phyloP scores from a whole-genome alignment of 2,113 vertebrate genomes.

The Hoplias malabaricus region DNA sequence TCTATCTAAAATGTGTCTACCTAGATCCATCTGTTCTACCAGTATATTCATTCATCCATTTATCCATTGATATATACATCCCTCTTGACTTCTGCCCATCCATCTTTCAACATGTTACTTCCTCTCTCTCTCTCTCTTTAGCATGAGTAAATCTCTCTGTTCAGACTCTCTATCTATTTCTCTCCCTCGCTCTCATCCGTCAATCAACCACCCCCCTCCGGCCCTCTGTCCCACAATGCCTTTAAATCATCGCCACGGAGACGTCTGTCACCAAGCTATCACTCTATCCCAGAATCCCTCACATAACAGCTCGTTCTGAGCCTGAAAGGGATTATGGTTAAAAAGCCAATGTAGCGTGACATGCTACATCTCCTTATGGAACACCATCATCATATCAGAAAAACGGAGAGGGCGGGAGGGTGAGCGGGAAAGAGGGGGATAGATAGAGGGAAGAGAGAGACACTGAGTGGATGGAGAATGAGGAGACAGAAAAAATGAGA shows the following conservation, averaged over 20 bases:
- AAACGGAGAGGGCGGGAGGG: not conserved
- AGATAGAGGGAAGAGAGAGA: not conserved
- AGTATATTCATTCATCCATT: not conserved
- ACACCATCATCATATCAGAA: constrained; percentile 4
- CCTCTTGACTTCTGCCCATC: too few relatives aligned
- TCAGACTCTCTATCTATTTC: not conserved
- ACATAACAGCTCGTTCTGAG: constrained; percentile 23
- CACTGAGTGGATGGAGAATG: not conserved
- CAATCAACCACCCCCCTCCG: not conserved
- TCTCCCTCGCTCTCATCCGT: not conserved
- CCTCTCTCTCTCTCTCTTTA: not conserved
- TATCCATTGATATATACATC: not conserved
- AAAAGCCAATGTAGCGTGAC: constrained; percentile 43
- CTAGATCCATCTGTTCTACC: too few relatives aligned
- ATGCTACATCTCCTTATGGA: constrained; percentile 26
- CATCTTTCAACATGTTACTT: not conserved
- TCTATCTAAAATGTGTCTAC: not conserved
- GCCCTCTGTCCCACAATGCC: constrained; percentile 1
- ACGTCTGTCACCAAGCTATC: constrained; percentile 19
- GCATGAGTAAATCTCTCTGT: not conserved
- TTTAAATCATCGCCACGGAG: constrained; percentile 25
- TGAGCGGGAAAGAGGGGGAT: not conserved
- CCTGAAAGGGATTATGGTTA: constrained; percentile 39
- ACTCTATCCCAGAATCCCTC: constrained; percentile 23
- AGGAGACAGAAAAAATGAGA: too few relatives aligned